A percentile compares a stretch with the other conserved stretches of the same genome.
These are phyloP conservation scores for Rutpela maculata DNA, from an alignment of 2,888 invertebrate species.

Conservation along the genomic window DNA sequence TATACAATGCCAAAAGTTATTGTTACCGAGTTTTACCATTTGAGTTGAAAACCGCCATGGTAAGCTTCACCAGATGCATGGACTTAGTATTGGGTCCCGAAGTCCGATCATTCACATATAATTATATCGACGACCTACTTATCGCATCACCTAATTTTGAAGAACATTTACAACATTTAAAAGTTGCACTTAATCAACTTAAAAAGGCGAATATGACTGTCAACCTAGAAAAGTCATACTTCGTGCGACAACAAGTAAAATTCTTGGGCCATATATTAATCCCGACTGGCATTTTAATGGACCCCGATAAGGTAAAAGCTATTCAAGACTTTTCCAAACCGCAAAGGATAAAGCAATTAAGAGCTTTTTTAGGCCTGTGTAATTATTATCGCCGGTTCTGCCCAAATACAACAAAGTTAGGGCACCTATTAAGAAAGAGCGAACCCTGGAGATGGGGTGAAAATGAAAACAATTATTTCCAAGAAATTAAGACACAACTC, in stretches of 20 bases:
- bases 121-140: neutral
- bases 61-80: conserved; percentile 30
- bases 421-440: neutral
- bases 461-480: neutral
- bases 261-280: too few relatives aligned
- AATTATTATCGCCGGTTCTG: neutral
- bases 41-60: too few relatives aligned
- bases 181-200: neutral
- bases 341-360: too few relatives aligned
- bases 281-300: too few relatives aligned
- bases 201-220: neutral
- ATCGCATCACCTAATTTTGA: conserved; percentile 12
- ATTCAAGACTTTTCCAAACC: too few relatives aligned
- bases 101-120: neutral
- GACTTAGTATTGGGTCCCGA: conserved; percentile 3
- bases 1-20: conserved; percentile 41
- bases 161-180: conserved; percentile 30
- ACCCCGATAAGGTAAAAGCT: too few relatives aligned
- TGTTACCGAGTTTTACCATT: conserved; percentile 31
- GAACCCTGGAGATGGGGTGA: neutral
- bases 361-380: neutral
- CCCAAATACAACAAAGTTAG: neutral
- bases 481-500: neutral
- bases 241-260: too few relatives aligned
- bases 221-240: too few relatives aligned